Base-by-base conservation (phyloP, 2,797 vertebrate species). In the Phataginus tricuspis region DNA sequence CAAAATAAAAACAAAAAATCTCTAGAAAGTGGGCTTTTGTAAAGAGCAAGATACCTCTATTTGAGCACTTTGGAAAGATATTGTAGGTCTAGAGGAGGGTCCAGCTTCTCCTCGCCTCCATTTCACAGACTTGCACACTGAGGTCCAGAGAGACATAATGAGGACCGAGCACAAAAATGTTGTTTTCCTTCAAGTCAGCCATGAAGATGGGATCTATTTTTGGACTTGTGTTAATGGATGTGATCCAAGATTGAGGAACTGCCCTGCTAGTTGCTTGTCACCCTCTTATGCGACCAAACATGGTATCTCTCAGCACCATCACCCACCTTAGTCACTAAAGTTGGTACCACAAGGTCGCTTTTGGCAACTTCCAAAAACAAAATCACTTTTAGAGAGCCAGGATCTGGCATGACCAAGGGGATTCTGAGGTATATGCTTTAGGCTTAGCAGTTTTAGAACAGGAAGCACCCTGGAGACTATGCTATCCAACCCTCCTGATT, bases 321-420 rank as follows among this genome's bases (percentile, higher is more conserved):
- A 49, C 87, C 74, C 90, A 96, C 96, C 96, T 96, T 89, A 92
- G 95, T 94, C 97, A 96, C 96, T 59, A 37, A 86, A 95, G 95
- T 74, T 97, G 96, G 96, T 96, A 91, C 89, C 74, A 45, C 37
- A 75, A 83, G 86, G 85, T 96, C 63, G 86, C 94, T 97, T 96
- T 97, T 75, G 69, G 77, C 69, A 57, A 79, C 61, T 96, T 96
- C 97, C 97, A 94, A 97, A 97, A 97, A 96, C 96, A 97, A 96
- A 97, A 83, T 45, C 69, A 37, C 87, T 51, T 82, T 21, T 64
- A 84, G 45, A 89, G 49, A 51, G 83, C 49, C 2, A 6, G 84
- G 57, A 78, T 64, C 61, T 82, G 84, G 91, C 80, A 74, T n/a
- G 71, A 68, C 49, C 15, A 4, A 74, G 94, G 75, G 75, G 86